Percentiles rank a stretch among this genome's conserved stretches.
Conservation (phyloP, 2,797 vertebrate species). For the Amblyraja radiata region DNA sequence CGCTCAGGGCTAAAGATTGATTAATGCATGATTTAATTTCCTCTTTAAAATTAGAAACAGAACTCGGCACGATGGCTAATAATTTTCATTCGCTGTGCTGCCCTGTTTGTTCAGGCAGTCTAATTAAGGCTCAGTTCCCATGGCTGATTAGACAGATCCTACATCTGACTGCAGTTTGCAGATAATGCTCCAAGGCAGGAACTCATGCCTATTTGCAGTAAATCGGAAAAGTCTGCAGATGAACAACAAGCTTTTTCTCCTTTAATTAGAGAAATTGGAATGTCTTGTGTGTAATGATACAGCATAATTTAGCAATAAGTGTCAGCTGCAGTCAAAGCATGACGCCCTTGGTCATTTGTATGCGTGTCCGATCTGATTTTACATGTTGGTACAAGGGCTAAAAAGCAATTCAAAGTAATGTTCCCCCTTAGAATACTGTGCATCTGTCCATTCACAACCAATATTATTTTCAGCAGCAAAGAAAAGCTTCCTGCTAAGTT, state of each 20-base stretch:
- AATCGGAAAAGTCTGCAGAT: constrained; percentile 58
- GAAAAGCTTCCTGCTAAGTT: background rate
- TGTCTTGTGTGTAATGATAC: constrained; percentile 43
- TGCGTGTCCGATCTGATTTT: constrained; percentile 10
- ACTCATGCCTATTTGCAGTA: constrained; percentile 54
- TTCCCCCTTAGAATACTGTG: background rate
- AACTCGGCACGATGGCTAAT: constrained; percentile 59
- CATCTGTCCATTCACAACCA: background rate
- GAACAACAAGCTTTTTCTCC: constrained; percentile 45
- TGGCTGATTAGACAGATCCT: constrained; percentile 59
- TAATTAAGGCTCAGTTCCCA: constrained; percentile 63
- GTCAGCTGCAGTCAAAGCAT: constrained; percentile 45
- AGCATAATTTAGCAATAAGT: constrained; percentile 47
- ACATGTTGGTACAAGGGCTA: background rate
- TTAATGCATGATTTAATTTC: constrained; percentile 64
- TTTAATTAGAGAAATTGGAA: constrained; percentile 49
- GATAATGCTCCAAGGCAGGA: constrained; percentile 60
- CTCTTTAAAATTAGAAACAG: constrained; percentile 70
- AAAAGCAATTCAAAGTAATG: background rate
- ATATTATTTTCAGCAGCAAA: background rate
- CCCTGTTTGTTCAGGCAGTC: constrained; percentile 57
- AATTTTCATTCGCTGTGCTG: constrained; percentile 65
- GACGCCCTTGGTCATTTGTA: constrained; percentile 40
- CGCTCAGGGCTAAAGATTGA: constrained; percentile 54
- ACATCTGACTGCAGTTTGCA: constrained; percentile 64